These are phyloP conservation scores for Ibidorhyncha struthersii DNA, from an alignment of 2,113 vertebrate genomes.

Conservation along the genomic window DNA sequence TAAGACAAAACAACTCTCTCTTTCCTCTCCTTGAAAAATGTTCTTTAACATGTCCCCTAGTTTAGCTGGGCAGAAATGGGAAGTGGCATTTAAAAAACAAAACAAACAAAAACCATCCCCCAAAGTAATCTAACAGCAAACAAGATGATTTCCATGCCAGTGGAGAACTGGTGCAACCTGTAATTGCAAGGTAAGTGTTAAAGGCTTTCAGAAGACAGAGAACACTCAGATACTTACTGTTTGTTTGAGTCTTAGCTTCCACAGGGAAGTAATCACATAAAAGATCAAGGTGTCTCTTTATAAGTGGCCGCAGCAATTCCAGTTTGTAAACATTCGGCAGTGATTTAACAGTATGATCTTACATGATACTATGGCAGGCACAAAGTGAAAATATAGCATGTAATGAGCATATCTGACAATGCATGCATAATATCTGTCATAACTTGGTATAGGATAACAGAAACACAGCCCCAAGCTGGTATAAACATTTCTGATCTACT, in stretches of 20 bases:
- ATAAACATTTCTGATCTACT: neutral
- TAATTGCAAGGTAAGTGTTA: neutral
- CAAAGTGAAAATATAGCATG: neutral
- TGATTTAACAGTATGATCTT: neutral
- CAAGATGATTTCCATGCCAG: neutral
- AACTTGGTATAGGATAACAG: neutral
- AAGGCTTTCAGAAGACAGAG: neutral
- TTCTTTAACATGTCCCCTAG: neutral
- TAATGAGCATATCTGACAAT: neutral
- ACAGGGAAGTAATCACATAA: neutral
- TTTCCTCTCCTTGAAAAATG: neutral
- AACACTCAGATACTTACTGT: neutral
- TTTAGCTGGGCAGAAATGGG: neutral
- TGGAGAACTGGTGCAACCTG: conserved; percentile 6
- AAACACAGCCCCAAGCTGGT: neutral
- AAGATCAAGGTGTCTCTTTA: neutral
- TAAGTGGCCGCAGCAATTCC: neutral
- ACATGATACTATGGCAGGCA: neutral
- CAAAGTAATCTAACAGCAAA: conserved; percentile 16
- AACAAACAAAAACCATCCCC: neutral
- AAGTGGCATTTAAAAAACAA: neutral
- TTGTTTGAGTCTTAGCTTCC: neutral
- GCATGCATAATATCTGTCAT: neutral
- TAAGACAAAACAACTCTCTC: neutral
- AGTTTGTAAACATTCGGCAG: neutral